Base-by-base conservation (phyloP, 2,113 vertebrate species). In the Trogon melanurus region DNA sequence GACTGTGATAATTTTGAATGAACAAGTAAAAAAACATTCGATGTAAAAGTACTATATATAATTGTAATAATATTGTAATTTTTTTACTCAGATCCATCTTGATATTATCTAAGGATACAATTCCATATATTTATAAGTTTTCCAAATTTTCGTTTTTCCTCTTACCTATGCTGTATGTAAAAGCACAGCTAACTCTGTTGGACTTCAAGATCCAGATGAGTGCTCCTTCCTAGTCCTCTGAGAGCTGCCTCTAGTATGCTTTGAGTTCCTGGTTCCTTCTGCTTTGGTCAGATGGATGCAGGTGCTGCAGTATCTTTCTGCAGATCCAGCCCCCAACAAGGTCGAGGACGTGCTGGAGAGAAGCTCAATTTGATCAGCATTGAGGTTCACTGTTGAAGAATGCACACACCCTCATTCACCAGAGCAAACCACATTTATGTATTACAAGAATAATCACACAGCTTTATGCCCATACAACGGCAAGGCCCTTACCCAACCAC, bases 181-280 rank as follows among this genome's bases (percentile, higher is more conserved):
- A 80, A 45, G 6, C 18, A 2, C 14, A 36, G 5, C 4, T 81
- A 54, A 56, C 2, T 16, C 8, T 13, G 2, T 3, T 14, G 25
- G n/a, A 19, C 26, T 69, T 88, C 34, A 67, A 13, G 30, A 30
- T n/a, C 14, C 14, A 58, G 20, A 16, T 51, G 5, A 65, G 8
- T 41, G 12, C 25, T 60, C 2, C 29, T n/a, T 69, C 41, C 16
- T 16, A 38, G 32, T 9, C 29, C 51, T 26, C 20, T 58, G 67
- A 41, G 34, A 67, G 48, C 12, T 47, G 44, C 8, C 18, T 54
- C 13, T 11, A 9, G 20, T 3, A 4, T 0, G 0, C 21, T 70
- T 5, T 1, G 26, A 38, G 45, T 3, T 85, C 25, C 14, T 1
- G 0, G 15, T 11, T 92, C 72, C 20, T 84, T 5, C 44, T 83